Base-by-base conservation (phyloP, 2,113 vertebrate species). In the Hyaena hyaena region DNA sequence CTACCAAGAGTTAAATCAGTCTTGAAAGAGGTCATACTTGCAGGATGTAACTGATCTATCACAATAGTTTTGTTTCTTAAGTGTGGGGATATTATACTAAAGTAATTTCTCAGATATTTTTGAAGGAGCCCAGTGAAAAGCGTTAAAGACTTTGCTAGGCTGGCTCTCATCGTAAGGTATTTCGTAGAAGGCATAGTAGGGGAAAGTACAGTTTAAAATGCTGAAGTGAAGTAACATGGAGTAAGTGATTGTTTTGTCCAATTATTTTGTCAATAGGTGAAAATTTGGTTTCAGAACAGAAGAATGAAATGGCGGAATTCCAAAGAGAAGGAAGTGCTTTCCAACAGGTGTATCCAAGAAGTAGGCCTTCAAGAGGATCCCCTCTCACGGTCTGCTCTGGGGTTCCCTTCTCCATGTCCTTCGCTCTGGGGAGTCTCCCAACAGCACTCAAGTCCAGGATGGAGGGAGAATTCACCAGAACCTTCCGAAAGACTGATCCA, bases 241-340 rank as follows among this genome's bases (percentile, higher is more conserved):
- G 90, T 97, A 55, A 98, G 48, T 95, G 39, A 80, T 77, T 45
- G 91, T 97, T 92, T 87, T 93, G 92, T 97, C 28, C 94, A 2
- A 43, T 98, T 97, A 95, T 98, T 93, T 98, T 98, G 76, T 93
- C 82, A 97, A 98, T 96, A 99, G 99, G 99, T 99, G 93, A 99
- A 99, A 98, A 99, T 99, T 97, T 99, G 99, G 99, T 99, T 99
- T 98, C 99, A 99, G 98, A 99, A 99, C 98, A 99, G 99, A 96
- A 99, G 99, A 81, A 99, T 99, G 99, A 99, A 99, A 97, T 99
- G 99, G 99, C 99, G 99, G 97, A 99, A 99, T 98, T 99, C 99
- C 97, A 99, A 99, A 98, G 99, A 99, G 98, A 99, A 99, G 97
- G 99, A 99, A 98, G 98, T 99, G 65, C 98, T 99, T 97, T 98